Evolutionary conservation across 2,113 vertebrate species (phyloP).

Genomic region (Campylomormyrus numenius): DNA sequence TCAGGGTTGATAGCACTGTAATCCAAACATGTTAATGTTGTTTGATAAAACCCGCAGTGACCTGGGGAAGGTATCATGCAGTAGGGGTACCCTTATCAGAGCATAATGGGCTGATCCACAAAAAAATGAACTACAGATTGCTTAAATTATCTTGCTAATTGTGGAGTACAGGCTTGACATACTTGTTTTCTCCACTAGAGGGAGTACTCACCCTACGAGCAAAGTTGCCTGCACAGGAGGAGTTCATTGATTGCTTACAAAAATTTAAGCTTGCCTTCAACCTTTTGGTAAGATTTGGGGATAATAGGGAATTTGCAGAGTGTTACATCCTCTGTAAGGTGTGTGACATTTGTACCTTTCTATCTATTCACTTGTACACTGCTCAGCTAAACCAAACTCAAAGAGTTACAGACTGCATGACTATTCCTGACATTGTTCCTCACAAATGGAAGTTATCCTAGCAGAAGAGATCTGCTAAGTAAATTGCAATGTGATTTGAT

Average conservation of each 20-base stretch:
- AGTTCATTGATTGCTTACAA: conserved; percentile 92
- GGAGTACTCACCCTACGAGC: conserved; percentile 89
- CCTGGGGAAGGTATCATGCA: neutral
- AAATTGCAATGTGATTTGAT: neutral
- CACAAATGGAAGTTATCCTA: neutral
- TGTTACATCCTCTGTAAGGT: neutral
- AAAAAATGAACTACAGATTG: neutral
- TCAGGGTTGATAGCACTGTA: neutral
- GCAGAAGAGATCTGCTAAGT: neutral
- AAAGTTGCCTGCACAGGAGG: conserved; percentile 76
- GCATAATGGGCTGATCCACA: neutral
- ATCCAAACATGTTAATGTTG: neutral
- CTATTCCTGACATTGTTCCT: neutral
- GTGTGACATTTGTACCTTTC: neutral
- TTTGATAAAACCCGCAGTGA: neutral
- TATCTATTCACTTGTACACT: neutral
- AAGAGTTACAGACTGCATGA: neutral
- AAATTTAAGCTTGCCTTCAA: conserved; percentile 97
- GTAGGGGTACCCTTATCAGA: neutral
- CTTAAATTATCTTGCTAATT: neutral
- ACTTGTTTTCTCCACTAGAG: conserved; percentile 62
- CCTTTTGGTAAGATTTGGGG: conserved; percentile 71
- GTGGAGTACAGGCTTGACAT: neutral
- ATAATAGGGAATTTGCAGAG: neutral
- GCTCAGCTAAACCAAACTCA: neutral